Conservation (phyloP, 2,888 invertebrate species). For the Tenthredo notha region DNA sequence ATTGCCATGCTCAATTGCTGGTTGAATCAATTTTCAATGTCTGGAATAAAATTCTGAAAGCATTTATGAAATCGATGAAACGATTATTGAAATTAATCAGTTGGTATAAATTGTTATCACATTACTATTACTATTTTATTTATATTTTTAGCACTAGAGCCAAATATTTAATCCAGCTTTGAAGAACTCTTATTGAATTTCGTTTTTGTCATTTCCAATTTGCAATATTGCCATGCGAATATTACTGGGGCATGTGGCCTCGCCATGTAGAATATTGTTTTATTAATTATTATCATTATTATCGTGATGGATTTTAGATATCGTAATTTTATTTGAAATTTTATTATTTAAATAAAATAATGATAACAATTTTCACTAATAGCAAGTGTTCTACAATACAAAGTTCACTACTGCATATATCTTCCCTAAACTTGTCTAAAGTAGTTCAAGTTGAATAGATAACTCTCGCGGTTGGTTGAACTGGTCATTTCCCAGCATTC, state of each 20-base stretch:
- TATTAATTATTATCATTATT: background rate
- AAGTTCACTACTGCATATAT: background rate
- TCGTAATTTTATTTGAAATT: background rate
- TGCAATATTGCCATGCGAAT: too few relatives aligned
- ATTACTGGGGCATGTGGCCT: too few relatives aligned
- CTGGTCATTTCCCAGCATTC: background rate
- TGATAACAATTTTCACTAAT: background rate
- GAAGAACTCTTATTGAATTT: background rate
- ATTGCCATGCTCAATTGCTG: background rate
- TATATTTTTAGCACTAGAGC: background rate
- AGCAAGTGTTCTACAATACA: background rate
- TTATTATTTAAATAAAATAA: background rate
- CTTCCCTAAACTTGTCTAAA: background rate
- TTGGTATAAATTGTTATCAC: background rate
- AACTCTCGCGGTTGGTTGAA: conserved; percentile 19
- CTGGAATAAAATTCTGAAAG: background rate
- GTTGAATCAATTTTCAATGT: background rate
- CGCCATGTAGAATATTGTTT: background rate
- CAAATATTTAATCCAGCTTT: background rate
- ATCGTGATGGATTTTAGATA: background rate
- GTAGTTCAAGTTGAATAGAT: background rate
- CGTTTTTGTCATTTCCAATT: too few relatives aligned
- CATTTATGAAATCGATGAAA: background rate
- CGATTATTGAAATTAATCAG: background rate
- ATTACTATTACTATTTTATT: background rate